Base-by-base conservation (phyloP, 2,888 invertebrate species). In the Amblyteles armatorius region DNA sequence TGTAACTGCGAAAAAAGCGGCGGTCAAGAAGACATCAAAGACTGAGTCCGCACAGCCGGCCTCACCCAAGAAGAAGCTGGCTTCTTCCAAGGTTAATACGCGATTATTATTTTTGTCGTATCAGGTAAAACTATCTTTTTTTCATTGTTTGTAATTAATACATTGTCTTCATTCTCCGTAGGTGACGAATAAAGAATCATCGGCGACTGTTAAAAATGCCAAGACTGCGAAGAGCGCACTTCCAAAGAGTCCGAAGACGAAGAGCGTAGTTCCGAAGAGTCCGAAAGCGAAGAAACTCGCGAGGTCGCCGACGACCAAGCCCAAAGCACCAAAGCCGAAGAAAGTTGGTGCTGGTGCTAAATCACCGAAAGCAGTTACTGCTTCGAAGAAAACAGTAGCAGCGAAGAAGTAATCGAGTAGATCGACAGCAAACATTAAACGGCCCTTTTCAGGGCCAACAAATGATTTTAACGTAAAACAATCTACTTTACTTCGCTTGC, bases 151-250 rank as follows among this genome's bases (percentile, higher is more conserved):
- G 4, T 16, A 48, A 48, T 16, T 48, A 4, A 13, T 44, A 48
- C 1, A 0, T 22, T 26, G 33, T 63, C 6, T 33, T 33, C 16
- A 2, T 63, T 65, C 68, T 11, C 44, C 72, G 55, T 83, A 73
- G 77, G 36, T 78, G 13, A 44, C 83, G 13, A 80, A 82, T 11
- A 87, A 87, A 40, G 79, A 82, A 9, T 85, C 71, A 13, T 88
- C 93, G 5, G 90, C 91, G 48, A 93, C 94, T 19, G 94, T 94
- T 87, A 94, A 94, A 87, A 93, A 94, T 73, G 83, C 88, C 0
- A 93, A 94, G 73, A 84, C 88, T 1, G 87, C 89, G n/a, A 92
- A 92, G 40, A 91, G 90, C 80, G 77, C 90, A 69, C 89, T 88
- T 13, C 71, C 83, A 9, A 83, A 83, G 44, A 83, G 82, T 65